phyloP scores from a whole-genome alignment of 37 sponge, comb jelly and placozoan genomes.

The Diacarnus erythraeanus region DNA sequence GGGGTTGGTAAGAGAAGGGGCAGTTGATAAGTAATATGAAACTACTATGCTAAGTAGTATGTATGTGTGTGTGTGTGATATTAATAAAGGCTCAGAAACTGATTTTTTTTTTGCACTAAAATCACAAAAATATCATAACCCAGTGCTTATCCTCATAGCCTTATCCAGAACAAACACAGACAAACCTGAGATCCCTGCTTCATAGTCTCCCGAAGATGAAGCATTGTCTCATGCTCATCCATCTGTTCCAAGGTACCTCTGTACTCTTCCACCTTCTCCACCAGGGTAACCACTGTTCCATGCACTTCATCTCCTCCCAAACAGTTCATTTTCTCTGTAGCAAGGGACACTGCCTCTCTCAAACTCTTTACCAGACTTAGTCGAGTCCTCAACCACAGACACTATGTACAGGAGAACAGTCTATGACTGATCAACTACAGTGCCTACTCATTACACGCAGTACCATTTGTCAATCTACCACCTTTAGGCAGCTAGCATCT shows the following conservation, averaged over 20 bases:
- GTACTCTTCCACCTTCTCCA: constrained; percentile 18
- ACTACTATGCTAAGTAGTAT: too few species aligned
- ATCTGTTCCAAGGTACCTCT: constrained; percentile 8
- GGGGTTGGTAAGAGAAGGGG: too few species aligned
- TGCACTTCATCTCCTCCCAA: not conserved
- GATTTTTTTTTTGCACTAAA: not conserved
- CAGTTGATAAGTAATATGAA: too few species aligned
- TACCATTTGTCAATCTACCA: too few species aligned
- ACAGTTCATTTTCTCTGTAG: not conserved
- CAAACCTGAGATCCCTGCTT: constrained; percentile 11
- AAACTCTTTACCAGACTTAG: constrained; percentile 8
- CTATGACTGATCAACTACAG: not conserved
- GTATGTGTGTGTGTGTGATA: not conserved
- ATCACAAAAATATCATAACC: constrained; percentile 4
- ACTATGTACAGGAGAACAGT: not conserved
- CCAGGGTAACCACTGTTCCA: not conserved
- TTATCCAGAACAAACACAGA: not conserved
- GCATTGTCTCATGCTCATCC: constrained; percentile 20
- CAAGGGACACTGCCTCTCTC: not conserved
- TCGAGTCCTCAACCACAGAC: constrained; percentile 36
- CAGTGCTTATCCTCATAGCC: constrained; percentile 13
- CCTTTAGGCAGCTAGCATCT: too few species aligned
- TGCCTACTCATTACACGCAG: not conserved
- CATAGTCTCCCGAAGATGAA: constrained; percentile 15
- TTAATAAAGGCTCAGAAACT: not conserved